These are phyloP conservation scores for Pelagia noctiluca DNA, from an alignment of 30 jellyfish, hydroid and myxozoan species.

Conservation along the genomic window DNA sequence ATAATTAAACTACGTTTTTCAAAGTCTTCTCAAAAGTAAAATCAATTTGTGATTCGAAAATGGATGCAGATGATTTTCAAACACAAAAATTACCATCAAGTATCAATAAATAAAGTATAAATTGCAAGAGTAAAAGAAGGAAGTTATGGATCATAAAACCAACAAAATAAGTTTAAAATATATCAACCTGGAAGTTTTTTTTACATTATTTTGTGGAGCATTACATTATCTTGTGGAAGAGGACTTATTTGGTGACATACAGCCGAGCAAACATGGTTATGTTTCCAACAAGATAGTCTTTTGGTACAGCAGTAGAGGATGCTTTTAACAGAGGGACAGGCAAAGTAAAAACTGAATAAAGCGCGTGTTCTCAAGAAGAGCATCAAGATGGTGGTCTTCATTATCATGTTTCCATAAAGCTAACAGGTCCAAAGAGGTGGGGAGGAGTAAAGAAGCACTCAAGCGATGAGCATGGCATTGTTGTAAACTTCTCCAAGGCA, in stretches of 20 bases:
- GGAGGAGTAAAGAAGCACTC: background rate
- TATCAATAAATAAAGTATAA: no score
- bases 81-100: no score
- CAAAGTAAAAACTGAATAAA: conserved; percentile 6
- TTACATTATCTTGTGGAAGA: no score
- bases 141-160: no score
- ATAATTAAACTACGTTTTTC: no score
- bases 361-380: conserved; percentile 18
- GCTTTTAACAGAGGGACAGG: conserved; percentile 29
- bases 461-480: background rate
- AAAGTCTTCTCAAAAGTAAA: no score
- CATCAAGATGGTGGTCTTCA: conserved; percentile 35
- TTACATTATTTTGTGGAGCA: no score
- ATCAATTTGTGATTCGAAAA: no score
- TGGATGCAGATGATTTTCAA: no score
- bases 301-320: conserved; percentile 25
- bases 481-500: conserved; percentile 23
- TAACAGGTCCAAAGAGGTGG: conserved; percentile 47
- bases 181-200: no score
- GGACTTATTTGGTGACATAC: background rate
- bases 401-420: conserved; percentile 25
- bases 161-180: no score
- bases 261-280: background rate
- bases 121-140: no score
- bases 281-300: conserved; percentile 32